Conservation (phyloP, 2,113 vertebrate species). For the Dasyornis broadbenti region DNA sequence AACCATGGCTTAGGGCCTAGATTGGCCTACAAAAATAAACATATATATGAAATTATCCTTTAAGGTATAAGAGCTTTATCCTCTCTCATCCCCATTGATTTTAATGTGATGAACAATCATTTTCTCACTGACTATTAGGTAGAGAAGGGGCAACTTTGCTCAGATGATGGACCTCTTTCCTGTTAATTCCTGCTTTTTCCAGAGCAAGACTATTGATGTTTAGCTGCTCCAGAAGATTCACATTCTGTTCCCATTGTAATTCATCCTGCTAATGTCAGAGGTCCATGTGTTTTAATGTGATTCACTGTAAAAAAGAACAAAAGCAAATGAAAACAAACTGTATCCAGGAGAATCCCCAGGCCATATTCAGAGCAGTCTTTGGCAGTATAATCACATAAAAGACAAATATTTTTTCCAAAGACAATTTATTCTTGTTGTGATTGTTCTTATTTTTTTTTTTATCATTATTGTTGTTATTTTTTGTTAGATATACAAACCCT, state of each 20-base stretch:
- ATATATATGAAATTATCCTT: background rate
- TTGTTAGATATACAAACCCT: background rate
- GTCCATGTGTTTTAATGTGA: rapidly evolving
- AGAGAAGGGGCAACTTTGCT: background rate
- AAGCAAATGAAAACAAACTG: background rate
- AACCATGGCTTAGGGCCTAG: background rate
- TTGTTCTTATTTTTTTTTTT: rapidly evolving
- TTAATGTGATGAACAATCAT: background rate
- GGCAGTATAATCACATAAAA: background rate
- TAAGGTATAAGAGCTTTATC: background rate
- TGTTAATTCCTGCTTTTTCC: background rate
- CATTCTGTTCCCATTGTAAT: background rate
- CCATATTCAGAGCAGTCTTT: background rate
- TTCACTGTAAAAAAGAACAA: background rate
- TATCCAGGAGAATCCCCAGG: background rate
- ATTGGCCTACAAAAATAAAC: background rate
- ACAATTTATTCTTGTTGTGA: rapidly evolving
- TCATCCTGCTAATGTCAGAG: background rate
- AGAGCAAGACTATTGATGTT: background rate
- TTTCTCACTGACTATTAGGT: background rate
- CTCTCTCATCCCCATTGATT: background rate
- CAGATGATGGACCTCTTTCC: background rate
- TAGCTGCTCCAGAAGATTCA: background rate
- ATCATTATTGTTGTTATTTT: background rate
- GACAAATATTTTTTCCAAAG: background rate